Conservation (phyloP, 2,113 vertebrate species). For the Machaerirhynchus nigripectus region DNA sequence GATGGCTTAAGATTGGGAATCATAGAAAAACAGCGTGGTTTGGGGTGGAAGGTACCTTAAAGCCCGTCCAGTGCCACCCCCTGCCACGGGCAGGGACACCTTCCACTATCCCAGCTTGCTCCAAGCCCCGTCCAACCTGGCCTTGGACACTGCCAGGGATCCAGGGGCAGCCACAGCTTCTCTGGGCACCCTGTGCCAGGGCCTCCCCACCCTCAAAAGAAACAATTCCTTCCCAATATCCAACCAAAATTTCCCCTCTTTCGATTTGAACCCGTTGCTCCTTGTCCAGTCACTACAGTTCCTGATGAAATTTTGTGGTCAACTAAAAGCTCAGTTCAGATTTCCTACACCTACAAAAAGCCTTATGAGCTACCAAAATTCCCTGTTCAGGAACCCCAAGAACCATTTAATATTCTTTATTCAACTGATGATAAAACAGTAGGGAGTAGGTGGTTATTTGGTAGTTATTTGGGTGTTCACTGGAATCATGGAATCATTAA, state of each 20-base stretch:
- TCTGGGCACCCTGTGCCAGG: neutral
- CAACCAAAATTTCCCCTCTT: neutral
- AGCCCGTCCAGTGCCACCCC: no score
- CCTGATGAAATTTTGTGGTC: neutral
- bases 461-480: neutral
- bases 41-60: neutral
- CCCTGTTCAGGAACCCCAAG: neutral
- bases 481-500: neutral
- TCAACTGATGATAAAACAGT: neutral
- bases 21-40: neutral
- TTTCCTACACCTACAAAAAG: neutral
- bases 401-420: neutral
- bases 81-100: neutral
- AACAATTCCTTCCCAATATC: neutral
- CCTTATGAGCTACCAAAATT: no score
- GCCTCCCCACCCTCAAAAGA: neutral
- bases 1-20: neutral
- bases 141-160: neutral
- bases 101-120: fast-evolving
- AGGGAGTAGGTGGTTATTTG: neutral
- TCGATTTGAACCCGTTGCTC: neutral
- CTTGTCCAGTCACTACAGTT: neutral
- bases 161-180: neutral
- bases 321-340: neutral
- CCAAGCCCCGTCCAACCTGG: fast-evolving